Evolutionary conservation across 2,797 vertebrate genomes (phyloP).

Genomic region (Smutsia gigantea): DNA sequence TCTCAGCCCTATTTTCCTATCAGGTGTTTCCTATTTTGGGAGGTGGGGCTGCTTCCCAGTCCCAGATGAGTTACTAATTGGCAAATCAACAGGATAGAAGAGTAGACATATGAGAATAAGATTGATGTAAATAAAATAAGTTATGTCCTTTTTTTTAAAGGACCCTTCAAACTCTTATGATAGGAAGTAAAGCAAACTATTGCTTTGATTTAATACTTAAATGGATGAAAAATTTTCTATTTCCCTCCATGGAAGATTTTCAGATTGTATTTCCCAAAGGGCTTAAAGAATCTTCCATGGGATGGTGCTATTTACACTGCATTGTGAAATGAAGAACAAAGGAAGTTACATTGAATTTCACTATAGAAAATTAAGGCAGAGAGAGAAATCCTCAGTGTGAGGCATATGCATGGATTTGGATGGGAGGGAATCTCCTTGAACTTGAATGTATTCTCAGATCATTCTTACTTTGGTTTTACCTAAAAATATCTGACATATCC

Average conservation of each 20-base stretch:
- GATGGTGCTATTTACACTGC: neutral
- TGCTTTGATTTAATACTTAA: conserved; percentile 14
- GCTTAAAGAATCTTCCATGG: neutral
- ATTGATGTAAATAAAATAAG: neutral
- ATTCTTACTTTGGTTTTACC: neutral
- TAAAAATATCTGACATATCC: neutral
- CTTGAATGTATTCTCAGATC: neutral
- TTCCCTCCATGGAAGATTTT: neutral
- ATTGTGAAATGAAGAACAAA: neutral
- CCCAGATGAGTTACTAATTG: neutral
- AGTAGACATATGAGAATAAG: neutral
- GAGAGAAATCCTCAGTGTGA: neutral
- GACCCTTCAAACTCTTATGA: neutral
- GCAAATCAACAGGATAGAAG: neutral
- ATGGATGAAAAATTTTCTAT: neutral
- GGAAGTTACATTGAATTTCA: neutral
- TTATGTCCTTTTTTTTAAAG: neutral
- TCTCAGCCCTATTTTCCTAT: neutral
- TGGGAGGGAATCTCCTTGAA: neutral
- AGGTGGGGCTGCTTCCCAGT: neutral
- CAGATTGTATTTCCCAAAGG: neutral
- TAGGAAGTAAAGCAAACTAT: conserved; percentile 25
- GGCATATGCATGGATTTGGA: fast-evolving
- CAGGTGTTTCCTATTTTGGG: neutral
- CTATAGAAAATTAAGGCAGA: neutral